Conservation (phyloP, 2,113 vertebrate genomes). For the Corythoichthys intestinalis region DNA sequence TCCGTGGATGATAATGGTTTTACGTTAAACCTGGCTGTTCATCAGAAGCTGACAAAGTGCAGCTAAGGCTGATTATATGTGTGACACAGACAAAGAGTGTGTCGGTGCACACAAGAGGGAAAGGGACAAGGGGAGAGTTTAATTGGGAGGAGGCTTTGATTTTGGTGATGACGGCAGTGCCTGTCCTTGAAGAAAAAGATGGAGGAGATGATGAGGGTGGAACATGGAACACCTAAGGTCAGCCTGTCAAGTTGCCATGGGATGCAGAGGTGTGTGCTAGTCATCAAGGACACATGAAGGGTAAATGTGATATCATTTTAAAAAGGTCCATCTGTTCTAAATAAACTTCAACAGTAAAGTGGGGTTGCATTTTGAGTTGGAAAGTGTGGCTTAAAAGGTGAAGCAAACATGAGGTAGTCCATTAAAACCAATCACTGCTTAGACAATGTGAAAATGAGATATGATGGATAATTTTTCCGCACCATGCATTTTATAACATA, state of each 20-base stretch:
- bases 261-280: not conserved
- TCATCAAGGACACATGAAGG: constrained; percentile 7
- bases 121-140: constrained; percentile 3
- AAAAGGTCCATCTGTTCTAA: not conserved
- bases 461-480: too few species aligned
- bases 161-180: not conserved
- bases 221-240: not conserved
- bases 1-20: not conserved
- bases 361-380: too few species aligned
- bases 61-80: constrained; percentile 1
- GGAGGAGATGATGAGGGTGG: not conserved
- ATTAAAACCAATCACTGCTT: too few species aligned
- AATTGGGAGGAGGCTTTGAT: constrained; percentile 1
- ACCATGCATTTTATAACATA: too few species aligned
- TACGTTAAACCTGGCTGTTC: not conserved
- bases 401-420: too few species aligned
- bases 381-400: too few species aligned
- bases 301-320: not conserved
- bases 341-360: too few species aligned
- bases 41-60: constrained; percentile 2
- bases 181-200: constrained; percentile 1
- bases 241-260: not conserved
- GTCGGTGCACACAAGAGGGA: not conserved
- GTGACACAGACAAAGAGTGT: not conserved
- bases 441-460: too few species aligned